phyloP scores from a whole-genome alignment of 2,888 invertebrate species.

The Paralinhomoeus sp. region DNA sequence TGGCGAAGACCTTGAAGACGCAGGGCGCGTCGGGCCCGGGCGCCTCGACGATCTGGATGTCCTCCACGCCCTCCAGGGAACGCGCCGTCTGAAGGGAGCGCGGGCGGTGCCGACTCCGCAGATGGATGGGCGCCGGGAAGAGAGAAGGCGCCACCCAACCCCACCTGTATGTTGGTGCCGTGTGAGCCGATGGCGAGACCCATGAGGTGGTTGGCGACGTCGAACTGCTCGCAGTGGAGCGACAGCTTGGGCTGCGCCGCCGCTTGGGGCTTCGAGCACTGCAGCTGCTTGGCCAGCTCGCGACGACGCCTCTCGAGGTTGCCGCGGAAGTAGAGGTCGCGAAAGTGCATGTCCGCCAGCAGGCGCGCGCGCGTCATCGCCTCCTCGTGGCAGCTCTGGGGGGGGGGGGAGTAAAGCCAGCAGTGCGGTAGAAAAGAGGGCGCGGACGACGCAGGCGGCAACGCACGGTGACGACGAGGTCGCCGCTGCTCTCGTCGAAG shows the following conservation, averaged over 20 bases:
- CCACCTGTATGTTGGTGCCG: conserved; percentile 83
- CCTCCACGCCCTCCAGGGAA: too few relatives aligned
- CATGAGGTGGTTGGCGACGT: conserved; percentile 93
- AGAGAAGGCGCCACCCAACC: too few relatives aligned
- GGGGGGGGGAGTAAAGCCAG: conserved; percentile 2
- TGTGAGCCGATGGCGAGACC: conserved; percentile 93
- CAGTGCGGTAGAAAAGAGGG: conserved; percentile 9
- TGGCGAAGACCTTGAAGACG: too few relatives aligned
- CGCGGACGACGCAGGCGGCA: conserved; percentile 11
- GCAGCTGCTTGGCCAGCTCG: conserved; percentile 79
- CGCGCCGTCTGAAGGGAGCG: too few relatives aligned
- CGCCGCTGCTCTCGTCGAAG: too few relatives aligned
- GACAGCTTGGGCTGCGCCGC: too few relatives aligned
- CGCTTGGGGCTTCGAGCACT: too few relatives aligned
- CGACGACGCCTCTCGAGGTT: conserved; percentile 79
- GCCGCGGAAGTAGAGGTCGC: conserved; percentile 40
- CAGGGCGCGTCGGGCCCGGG: too few relatives aligned
- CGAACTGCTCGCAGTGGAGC: conserved; percentile 76
- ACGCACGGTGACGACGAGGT: conserved; percentile 12
- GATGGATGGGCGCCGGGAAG: too few relatives aligned
- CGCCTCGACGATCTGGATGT: too few relatives aligned
- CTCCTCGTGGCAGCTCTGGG: conserved; percentile 24
- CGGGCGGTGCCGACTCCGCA: too few relatives aligned
- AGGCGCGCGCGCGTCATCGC: conserved; percentile 63
- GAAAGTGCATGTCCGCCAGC: conserved; percentile 87